A percentile compares a stretch with the other conserved stretches of the same genome.
Evolutionary conservation across 2,113 vertebrate species (phyloP).

Genomic region (Scopus umbretta): DNA sequence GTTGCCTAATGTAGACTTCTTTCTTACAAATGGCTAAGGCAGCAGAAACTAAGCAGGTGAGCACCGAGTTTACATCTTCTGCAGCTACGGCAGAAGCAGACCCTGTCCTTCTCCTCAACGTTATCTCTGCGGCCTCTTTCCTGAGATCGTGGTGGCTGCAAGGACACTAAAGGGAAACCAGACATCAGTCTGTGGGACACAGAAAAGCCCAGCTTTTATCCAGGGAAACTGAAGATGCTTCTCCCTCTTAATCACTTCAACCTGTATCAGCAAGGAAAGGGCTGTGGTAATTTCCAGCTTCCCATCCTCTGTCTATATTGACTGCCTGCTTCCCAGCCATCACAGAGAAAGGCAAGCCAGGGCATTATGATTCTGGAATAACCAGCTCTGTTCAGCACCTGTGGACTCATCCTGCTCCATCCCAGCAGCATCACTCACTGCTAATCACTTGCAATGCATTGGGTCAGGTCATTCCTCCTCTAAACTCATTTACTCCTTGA

Average conservation of each 20-base stretch:
- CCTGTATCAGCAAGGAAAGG: background rate
- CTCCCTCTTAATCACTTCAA: background rate
- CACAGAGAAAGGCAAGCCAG: background rate
- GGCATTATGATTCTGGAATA: rapidly evolving
- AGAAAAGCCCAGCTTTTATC: background rate
- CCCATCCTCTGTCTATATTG: background rate
- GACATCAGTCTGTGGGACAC: background rate
- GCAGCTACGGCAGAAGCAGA: background rate
- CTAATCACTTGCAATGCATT: background rate
- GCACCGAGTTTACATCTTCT: background rate
- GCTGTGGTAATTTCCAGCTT: background rate
- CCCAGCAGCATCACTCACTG: background rate
- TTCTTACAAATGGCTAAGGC: background rate
- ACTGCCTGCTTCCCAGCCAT: background rate
- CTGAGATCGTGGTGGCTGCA: background rate
- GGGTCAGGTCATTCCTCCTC: background rate
- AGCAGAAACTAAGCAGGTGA: background rate
- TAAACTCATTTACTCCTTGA: background rate
- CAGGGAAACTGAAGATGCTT: background rate
- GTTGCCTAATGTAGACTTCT: background rate
- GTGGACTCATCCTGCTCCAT: background rate
- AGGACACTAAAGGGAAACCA: background rate
- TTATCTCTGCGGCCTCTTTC: background rate
- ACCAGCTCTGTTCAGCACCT: background rate
- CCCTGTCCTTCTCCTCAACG: background rate